These are phyloP conservation scores for Crenuchus spilurus DNA, from an alignment of 2,797 vertebrate genomes.

Conservation along the genomic window DNA sequence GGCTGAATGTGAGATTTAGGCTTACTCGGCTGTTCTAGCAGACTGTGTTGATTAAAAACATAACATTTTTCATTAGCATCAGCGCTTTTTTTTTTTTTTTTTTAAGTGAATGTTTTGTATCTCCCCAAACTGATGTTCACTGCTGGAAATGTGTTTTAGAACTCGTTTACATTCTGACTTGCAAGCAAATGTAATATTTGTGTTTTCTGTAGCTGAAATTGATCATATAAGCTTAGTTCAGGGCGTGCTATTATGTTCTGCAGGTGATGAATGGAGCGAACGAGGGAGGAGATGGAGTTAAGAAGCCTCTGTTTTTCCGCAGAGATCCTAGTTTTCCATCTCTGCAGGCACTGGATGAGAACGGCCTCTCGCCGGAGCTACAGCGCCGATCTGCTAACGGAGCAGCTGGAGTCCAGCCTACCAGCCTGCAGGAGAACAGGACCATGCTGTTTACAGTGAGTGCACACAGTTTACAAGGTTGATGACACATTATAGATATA, in stretches of 20 bases:
- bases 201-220: no score
- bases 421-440: conserved; percentile 92
- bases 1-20: no score
- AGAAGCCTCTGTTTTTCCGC: conserved; percentile 78
- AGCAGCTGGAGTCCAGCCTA: conserved; percentile 86
- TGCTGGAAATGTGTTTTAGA: no score
- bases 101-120: no score
- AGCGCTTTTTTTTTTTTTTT: no score
- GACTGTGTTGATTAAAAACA: no score
- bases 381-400: conserved; percentile 76
- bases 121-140: no score
- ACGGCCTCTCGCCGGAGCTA: conserved; percentile 84
- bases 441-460: conserved; percentile 95
- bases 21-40: no score
- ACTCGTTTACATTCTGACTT: no score
- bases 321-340: conserved; percentile 83
- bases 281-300: conserved; percentile 53
- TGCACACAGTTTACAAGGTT: neutral
- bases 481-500: no score
- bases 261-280: conserved; percentile 58
- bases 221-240: neutral
- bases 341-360: conserved; percentile 85
- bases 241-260: neutral
- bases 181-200: no score
- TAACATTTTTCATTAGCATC: no score